Conservation (phyloP, 2,113 vertebrate genomes). For the Prinia subflava region DNA sequence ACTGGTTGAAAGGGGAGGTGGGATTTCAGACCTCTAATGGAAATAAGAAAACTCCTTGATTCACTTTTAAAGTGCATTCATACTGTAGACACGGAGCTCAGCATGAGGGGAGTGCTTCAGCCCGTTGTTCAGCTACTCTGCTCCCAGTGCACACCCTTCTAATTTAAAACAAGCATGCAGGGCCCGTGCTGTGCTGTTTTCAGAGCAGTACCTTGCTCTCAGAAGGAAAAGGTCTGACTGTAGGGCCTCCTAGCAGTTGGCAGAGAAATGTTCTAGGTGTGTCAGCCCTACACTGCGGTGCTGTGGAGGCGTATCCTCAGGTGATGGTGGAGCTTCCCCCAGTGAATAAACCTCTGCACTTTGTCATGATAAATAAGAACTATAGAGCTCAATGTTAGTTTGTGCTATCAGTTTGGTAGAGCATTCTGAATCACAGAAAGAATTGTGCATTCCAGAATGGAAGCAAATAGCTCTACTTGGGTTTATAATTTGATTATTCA, state of each 20-base stretch:
- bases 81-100: neutral
- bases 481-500: neutral
- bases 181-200: neutral
- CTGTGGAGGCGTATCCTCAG: neutral
- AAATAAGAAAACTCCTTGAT: neutral
- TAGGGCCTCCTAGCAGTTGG: neutral
- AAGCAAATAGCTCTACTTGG: neutral
- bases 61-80: neutral
- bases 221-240: neutral
- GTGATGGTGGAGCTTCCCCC: neutral
- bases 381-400: neutral
- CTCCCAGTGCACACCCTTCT: neutral
- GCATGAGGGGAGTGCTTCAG: neutral
- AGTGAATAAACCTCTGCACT: neutral
- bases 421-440: neutral
- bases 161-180: fast-evolving
- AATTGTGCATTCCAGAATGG: neutral
- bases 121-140: neutral
- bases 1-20: neutral
- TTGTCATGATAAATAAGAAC: neutral
- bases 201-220: neutral
- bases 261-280: neutral
- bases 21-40: neutral
- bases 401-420: neutral
- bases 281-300: neutral